These are phyloP conservation scores for Acanthopagrus latus DNA, from an alignment of 2,797 vertebrate genomes.

Conservation along the genomic window DNA sequence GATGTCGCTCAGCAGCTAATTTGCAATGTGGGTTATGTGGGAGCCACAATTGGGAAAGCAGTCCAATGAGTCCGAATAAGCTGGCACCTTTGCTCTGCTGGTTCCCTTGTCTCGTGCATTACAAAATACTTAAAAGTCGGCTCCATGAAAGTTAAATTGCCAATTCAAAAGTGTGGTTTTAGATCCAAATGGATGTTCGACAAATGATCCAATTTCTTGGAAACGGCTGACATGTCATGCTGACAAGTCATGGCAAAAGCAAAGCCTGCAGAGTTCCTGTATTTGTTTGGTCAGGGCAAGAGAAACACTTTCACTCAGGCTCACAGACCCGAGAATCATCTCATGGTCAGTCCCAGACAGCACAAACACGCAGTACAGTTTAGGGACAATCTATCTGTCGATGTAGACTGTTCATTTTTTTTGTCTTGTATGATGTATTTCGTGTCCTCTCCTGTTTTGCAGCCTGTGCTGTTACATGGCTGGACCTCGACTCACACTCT, in stretches of 20 bases:
- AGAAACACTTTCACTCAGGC: slow-evolving; percentile 43
- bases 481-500: slow-evolving; percentile 40
- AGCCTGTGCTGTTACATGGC: slow-evolving; percentile 46
- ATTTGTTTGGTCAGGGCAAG: slow-evolving; percentile 19
- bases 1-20: too few species aligned
- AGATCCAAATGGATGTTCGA: background rate
- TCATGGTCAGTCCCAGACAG: slow-evolving; percentile 24
- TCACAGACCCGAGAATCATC: slow-evolving; percentile 21
- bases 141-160: background rate
- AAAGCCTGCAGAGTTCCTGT: background rate
- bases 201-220: background rate
- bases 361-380: slow-evolving; percentile 2
- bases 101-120: too few species aligned
- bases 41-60: too few species aligned
- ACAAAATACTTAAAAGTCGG: background rate
- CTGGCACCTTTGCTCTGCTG: too few species aligned
- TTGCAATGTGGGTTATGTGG: too few species aligned
- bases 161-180: background rate
- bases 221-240: background rate
- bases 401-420: background rate
- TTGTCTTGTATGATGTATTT: background rate
- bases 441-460: slow-evolving; percentile 18
- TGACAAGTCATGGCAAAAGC: slow-evolving; percentile 18
- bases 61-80: too few species aligned
- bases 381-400: background rate